These are phyloP conservation scores for Ooceraea biroi DNA, from an alignment of 1,140 invertebrate species.

Conservation along the genomic window DNA sequence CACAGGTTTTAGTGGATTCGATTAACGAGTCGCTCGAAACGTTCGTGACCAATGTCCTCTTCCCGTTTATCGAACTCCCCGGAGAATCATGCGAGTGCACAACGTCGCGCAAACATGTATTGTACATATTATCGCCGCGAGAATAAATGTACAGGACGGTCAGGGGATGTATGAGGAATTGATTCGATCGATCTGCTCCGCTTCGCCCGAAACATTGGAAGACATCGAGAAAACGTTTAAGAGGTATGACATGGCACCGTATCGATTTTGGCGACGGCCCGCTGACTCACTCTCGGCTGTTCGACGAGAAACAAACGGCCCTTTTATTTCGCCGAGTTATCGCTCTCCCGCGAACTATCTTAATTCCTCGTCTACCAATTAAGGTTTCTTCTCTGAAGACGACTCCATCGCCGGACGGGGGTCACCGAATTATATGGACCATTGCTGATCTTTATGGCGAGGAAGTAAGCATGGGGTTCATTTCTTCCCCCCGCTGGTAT, in stretches of 20 bases:
- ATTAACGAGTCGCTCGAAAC: slow-evolving; percentile 53
- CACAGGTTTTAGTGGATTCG: slow-evolving; percentile 30
- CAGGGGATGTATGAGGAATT: background rate
- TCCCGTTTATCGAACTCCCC: slow-evolving; percentile 8
- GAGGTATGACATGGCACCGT: slow-evolving; percentile 27
- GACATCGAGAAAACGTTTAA: slow-evolving; percentile 11
- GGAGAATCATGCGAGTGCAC: slow-evolving; percentile 5
- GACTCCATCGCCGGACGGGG: slow-evolving; percentile 13
- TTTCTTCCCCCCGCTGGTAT: slow-evolving; percentile 43
- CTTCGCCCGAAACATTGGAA: background rate
- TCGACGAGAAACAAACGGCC: slow-evolving; percentile 65
- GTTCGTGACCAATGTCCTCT: slow-evolving; percentile 32
- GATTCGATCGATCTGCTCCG: slow-evolving; percentile 7
- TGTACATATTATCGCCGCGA: slow-evolving; percentile 34
- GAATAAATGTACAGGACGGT: background rate
- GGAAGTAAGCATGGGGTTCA: slow-evolving; percentile 55
- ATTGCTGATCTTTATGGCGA: slow-evolving; percentile 74
- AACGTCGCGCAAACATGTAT: slow-evolving; percentile 24
- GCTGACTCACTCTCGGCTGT: slow-evolving; percentile 63
- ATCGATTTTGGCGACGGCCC: slow-evolving; percentile 53
- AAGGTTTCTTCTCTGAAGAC: slow-evolving; percentile 66
- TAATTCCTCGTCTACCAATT: slow-evolving; percentile 75
- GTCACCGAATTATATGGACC: slow-evolving; percentile 74
- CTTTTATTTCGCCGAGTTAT: slow-evolving; percentile 64
- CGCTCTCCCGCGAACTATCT: slow-evolving; percentile 64